Conservation (phyloP, 2,888 invertebrate genomes). For the Heliconius ethilla region DNA sequence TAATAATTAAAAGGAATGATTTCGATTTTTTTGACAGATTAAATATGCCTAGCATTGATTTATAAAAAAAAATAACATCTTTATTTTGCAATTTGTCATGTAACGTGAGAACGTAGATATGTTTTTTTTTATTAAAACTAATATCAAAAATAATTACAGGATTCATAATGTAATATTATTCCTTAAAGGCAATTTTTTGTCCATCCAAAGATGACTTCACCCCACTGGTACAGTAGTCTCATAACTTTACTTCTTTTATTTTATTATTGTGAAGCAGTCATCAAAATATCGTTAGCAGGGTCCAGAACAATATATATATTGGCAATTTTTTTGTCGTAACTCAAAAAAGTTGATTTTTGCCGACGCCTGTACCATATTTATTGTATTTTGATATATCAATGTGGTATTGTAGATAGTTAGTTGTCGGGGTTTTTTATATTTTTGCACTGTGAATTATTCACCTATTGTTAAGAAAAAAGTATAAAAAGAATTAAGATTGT, state of each 20-base stretch:
- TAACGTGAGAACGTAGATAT: constrained; percentile 14
- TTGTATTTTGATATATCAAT: constrained; percentile 59
- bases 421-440: constrained; percentile 35
- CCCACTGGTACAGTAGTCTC: constrained; percentile 50
- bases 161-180: constrained; percentile 29
- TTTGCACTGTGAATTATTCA: constrained; percentile 42
- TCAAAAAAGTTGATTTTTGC: constrained; percentile 64
- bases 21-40: constrained; percentile 11
- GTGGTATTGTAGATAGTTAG: constrained; percentile 46
- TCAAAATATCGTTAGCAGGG: constrained; percentile 77
- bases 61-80: not conserved
- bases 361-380: constrained; percentile 56
- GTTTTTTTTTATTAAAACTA: not conserved
- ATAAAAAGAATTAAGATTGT: constrained; percentile 16
- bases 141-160: constrained; percentile 19
- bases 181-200: constrained; percentile 27
- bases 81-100: constrained; percentile 1
- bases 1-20: constrained; percentile 31
- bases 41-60: not conserved
- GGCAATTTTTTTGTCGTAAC: constrained; percentile 74
- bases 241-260: constrained; percentile 65
- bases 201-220: constrained; percentile 29
- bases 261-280: constrained; percentile 71
- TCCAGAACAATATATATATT: constrained; percentile 65
- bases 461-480: constrained; percentile 32